phyloP scores from a whole-genome alignment of 2,888 invertebrate species.

The Hymenopus coronatus region DNA sequence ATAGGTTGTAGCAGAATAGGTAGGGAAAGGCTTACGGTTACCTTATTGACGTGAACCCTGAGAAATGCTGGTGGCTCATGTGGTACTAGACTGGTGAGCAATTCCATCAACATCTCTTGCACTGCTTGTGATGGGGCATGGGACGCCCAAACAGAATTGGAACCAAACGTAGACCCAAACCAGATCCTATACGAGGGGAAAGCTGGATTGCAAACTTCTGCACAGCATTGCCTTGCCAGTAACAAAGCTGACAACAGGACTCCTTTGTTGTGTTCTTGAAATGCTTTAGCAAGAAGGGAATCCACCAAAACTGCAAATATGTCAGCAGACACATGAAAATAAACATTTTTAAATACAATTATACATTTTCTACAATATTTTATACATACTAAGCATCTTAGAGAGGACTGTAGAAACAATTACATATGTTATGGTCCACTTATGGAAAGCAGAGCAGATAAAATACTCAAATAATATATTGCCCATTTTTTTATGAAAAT shows the following conservation, averaged over 20 bases:
- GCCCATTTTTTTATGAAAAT: no score
- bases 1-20: no score
- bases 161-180: constrained; percentile 8
- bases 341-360: no score
- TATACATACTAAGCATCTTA: no score
- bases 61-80: constrained; percentile 1
- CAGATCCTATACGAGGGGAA: neutral
- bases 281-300: constrained; percentile 6
- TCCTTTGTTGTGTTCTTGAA: neutral
- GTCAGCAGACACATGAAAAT: no score
- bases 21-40: neutral
- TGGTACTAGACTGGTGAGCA: constrained; percentile 1
- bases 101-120: neutral
- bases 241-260: neutral
- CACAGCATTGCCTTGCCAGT: constrained; percentile 6
- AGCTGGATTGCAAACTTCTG: neutral
- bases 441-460: no score
- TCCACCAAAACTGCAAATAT: neutral
- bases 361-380: no score
- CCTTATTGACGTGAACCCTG: constrained; percentile 7
- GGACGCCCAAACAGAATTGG: neutral
- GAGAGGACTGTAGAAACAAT: no score
- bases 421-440: no score
- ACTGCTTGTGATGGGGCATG: neutral
- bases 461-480: no score